phyloP scores from a whole-genome alignment of 2,113 vertebrate genomes.

The Connochaetes taurinus region DNA sequence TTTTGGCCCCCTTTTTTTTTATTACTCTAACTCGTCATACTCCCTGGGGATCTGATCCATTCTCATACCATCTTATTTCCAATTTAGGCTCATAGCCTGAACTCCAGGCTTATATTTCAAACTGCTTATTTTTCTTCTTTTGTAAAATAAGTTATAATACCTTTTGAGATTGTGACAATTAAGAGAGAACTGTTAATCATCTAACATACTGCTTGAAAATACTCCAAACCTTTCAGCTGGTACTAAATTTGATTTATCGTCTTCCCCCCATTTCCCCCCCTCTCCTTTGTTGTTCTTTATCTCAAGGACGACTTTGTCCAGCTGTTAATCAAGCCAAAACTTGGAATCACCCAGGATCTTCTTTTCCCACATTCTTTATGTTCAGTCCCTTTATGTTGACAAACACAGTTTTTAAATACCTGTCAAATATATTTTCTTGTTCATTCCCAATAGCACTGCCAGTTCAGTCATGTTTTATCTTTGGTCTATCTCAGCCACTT shows the following conservation, averaged over 20 bases:
- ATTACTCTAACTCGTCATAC: not conserved
- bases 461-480: not conserved
- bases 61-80: not conserved
- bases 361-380: not conserved
- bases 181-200: not conserved
- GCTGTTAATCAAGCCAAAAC: not conserved
- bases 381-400: not conserved
- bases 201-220: not conserved
- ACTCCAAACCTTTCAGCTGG: not conserved
- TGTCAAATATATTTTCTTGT: not conserved
- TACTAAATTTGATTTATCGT: not conserved
- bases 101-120: not conserved
- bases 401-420: not conserved
- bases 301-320: not conserved
- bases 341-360: not conserved
- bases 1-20: not conserved
- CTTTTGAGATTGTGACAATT: not conserved
- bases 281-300: not conserved
- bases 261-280: not conserved
- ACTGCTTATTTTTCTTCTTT: not conserved
- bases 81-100: not conserved
- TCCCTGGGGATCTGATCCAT: not conserved
- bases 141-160: not conserved
- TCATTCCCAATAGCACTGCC: not conserved
- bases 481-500: not conserved